Evolutionary conservation across 2,888 invertebrate species (phyloP), one percentile per base, ranked within the genome.

Genomic region (Parnassius smintheus): DNA sequence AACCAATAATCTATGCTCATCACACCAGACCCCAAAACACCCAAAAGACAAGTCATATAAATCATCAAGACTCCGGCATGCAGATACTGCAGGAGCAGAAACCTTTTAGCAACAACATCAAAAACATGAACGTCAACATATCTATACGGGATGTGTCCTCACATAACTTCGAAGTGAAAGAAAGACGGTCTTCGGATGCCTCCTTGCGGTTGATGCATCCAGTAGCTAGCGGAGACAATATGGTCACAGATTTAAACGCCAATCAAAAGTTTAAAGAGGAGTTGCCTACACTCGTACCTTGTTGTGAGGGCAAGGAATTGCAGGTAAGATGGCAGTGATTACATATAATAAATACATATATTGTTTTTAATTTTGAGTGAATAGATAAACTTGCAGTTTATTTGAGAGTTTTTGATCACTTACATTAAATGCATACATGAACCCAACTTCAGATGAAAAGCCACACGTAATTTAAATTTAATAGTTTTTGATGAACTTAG

Each of bases 171-270:
- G 87, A 86, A 59, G 80, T 86, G 56, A 90, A 88, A 64, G 88
- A 88, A 68, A 87, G 84, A 66, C 74, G 73, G 65, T 87, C 88
- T 2, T 91, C 91, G 0, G 76, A 82, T 59, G 80, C 77, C 1
- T 87, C 88, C 1, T 68, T 89, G 56, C 70, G 82, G 64, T 65
- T 81, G 54, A 89, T 90, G 89, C 88, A 90, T 61, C 89, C 89
- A 0, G 91, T 91, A 46, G 90, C 90, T 1, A 91, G 91, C 62
- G 91, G 91, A 2, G 91, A 91, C 71, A 91, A 90, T 57, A 80
- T 91, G 65, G 70, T 86, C 10, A 82, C 79, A 1, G 83, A 79
- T 2, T 71, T 86, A n/a, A 83, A 78, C 66, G 85, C 85, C 2
- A 71, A 80, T 2, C 90, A 86, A 61, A 86, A 82, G 59, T 71